Evolutionary conservation across 2,888 invertebrate genomes (phyloP), one percentile per base, ranked within the genome.

Genomic region (Pediacus dermestoides): DNA sequence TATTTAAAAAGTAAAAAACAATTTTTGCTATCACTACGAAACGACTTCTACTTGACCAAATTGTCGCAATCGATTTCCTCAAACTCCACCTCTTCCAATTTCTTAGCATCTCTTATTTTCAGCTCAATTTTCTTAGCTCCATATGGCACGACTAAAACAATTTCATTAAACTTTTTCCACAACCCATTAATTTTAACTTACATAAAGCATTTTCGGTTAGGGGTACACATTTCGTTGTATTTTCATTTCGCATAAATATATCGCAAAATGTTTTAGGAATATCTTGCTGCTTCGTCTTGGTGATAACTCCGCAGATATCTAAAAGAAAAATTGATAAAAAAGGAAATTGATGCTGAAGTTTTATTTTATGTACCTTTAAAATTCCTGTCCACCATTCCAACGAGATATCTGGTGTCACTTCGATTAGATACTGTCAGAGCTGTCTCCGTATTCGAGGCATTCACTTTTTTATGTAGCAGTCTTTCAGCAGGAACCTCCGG

Each of bases 291-390:
- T 38, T 43, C 7, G 40, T 34, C 9, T 49, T 49, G 3, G 45
- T 46, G 18, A 52, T 30, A 8, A 52, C 31, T 3, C 50, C 50
- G 34, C 52, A 52, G 26, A 52, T 43, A 21, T 48, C 52, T 52
- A 13, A 16, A 44, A 46, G 22, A 14, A 28, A 18, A 18, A 18
- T 18, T 18, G 7, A 14, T 18, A 27, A 15, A 23, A 34, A 13
- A 10, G 10, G 22, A 9, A 6, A 30, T 15, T n/a, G n/a, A 6
- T 2, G 18, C 6, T 7, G 10, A 2, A 4, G 16, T 14, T 16
- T n/a, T 3, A 9, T 9, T 3, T 25, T 33, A 9, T 10, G 6
- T 39, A 50, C 50, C 42, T 44, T 42, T 46, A 23, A 46, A 46
- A 6, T 46, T 15, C 16, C 47, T 32, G 10, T 36, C 37, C 6